Percentiles rank a stretch among this genome's conserved stretches.
These are phyloP conservation scores for Vanessa tameamea DNA, from an alignment of 1,140 invertebrate genomes.

Conservation along the genomic window DNA sequence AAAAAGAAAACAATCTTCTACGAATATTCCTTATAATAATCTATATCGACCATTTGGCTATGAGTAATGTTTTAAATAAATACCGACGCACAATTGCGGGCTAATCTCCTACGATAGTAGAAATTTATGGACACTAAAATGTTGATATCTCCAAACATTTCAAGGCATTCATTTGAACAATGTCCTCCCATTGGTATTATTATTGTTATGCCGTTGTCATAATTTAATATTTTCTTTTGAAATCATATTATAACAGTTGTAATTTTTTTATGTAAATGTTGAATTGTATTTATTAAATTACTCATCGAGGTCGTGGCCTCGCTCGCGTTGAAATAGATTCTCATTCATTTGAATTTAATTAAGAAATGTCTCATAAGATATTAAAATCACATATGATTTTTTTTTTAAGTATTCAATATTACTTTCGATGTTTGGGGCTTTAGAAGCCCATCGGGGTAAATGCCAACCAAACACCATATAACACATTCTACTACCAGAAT, in stretches of 20 bases:
- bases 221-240: neutral
- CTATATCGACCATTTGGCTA: constrained; percentile 23
- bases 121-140: constrained; percentile 23
- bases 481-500: too few species aligned
- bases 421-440: too few species aligned
- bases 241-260: neutral
- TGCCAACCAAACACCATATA: too few species aligned
- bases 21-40: constrained; percentile 3
- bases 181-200: neutral
- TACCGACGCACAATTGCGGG: constrained; percentile 22
- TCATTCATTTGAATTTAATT: too few species aligned
- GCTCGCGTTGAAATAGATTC: too few species aligned
- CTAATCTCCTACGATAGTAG: constrained; percentile 20
- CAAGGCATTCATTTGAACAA: constrained; percentile 3
- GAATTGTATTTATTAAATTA: too few species aligned
- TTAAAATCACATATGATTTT: too few species aligned
- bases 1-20: neutral
- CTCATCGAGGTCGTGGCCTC: too few species aligned
- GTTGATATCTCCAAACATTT: constrained; percentile 14
- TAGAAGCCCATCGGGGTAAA: too few species aligned
- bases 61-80: constrained; percentile 25
- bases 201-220: neutral
- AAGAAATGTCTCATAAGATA: too few species aligned
- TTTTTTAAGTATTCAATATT: too few species aligned
- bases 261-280: too few species aligned